Evolutionary conservation across 2,888 invertebrate species (phyloP).

Genomic region (Xanthostigma xanthostigma): DNA sequence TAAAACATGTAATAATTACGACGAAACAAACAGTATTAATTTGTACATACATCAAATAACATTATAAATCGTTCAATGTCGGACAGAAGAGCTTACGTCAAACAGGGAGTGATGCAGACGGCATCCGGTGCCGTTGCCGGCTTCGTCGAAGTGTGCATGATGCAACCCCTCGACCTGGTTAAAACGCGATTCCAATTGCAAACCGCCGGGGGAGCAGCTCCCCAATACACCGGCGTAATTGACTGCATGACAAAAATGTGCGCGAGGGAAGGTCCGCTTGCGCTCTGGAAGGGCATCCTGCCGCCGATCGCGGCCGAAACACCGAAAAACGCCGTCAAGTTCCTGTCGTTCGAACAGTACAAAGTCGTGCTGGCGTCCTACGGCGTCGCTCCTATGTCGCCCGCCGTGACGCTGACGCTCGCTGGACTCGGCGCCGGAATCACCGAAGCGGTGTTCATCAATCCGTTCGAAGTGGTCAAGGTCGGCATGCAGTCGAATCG

Average conservation of each 20-base stretch:
- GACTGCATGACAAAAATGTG: constrained; percentile 46
- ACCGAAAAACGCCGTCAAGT: constrained; percentile 50
- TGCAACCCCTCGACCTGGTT: constrained; percentile 51
- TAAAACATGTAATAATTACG: too few relatives aligned
- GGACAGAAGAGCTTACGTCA: too few relatives aligned
- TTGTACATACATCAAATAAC: too few relatives aligned
- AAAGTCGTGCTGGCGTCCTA: constrained; percentile 23
- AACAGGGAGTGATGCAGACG: background rate
- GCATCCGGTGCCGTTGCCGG: constrained; percentile 41
- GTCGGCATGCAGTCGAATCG: constrained; percentile 34
- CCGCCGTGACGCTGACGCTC: constrained; percentile 24
- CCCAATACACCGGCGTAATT: constrained; percentile 32
- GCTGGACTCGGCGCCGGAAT: constrained; percentile 20
- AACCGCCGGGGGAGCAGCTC: constrained; percentile 18
- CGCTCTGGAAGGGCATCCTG: constrained; percentile 47
- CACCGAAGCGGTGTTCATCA: constrained; percentile 39
- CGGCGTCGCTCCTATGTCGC: constrained; percentile 23
- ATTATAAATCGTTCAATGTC: too few relatives aligned
- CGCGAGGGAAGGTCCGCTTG: constrained; percentile 35
- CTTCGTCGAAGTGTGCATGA: constrained; percentile 46
- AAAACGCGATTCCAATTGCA: constrained; percentile 51
- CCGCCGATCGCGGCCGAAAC: constrained; percentile 50
- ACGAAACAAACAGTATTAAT: too few relatives aligned
- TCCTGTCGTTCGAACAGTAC: constrained; percentile 49
- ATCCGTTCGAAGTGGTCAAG: constrained; percentile 51